These are phyloP conservation scores for Ictalurus furcatus DNA, from an alignment of 2,113 vertebrate genomes.

Conservation along the genomic window DNA sequence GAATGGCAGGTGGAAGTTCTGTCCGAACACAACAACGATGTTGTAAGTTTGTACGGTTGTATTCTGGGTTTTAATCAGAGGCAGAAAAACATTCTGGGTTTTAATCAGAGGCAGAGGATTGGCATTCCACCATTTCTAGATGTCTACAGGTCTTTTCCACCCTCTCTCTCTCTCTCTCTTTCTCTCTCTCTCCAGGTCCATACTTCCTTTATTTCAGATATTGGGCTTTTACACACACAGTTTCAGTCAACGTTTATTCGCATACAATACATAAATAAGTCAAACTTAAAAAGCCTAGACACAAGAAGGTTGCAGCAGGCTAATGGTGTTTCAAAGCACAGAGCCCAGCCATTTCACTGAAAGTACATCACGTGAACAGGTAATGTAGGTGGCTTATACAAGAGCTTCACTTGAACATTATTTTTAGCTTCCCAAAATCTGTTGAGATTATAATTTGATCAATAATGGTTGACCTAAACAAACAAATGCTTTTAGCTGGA, in stretches of 20 bases:
- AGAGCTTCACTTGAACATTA: constrained; percentile 51
- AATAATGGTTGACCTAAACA: neutral
- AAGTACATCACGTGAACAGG: constrained; percentile 64
- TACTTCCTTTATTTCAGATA: constrained; percentile 57
- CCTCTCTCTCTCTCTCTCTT: neutral
- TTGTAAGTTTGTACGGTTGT: constrained; percentile 61
- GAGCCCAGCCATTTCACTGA: constrained; percentile 57
- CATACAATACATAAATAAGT: constrained; percentile 72
- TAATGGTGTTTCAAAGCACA: constrained; percentile 63
- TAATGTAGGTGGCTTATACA: constrained; percentile 65
- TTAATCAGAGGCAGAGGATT: neutral
- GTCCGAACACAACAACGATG: constrained; percentile 70
- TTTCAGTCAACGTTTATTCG: constrained; percentile 61
- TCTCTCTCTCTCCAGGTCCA: neutral
- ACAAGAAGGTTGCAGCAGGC: constrained; percentile 50
- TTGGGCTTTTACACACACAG: constrained; percentile 61
- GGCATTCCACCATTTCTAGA: neutral
- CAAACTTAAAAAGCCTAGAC: constrained; percentile 65
- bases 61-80: neutral
- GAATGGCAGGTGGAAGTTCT: constrained; percentile 53
- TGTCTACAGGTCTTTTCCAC: neutral
- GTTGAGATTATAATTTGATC: neutral
- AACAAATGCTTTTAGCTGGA: neutral
- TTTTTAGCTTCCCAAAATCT: constrained; percentile 54
- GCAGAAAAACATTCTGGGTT: neutral